Evolutionary conservation across 2,797 vertebrate species (phyloP).

Genomic region (Lepidocolaptes lacrymiger): DNA sequence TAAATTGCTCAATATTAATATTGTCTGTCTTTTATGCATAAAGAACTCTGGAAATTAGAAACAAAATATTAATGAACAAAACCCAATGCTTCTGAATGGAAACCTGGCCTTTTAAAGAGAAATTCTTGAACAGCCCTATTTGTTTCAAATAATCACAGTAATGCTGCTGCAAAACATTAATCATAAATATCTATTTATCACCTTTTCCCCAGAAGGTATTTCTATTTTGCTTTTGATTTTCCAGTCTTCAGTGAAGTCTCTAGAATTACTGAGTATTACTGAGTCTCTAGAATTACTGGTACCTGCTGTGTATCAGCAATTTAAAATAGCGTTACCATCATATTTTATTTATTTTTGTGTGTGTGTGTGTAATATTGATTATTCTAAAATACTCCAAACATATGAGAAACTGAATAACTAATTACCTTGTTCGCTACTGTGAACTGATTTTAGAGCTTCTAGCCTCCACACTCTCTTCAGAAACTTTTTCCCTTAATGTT

Average conservation of each 20-base stretch:
- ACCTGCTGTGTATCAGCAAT: not conserved
- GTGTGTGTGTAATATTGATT: not conserved
- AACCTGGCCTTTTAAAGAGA: not conserved
- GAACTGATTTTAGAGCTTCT: not conserved
- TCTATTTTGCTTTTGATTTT: not conserved
- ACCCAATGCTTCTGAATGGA: not conserved
- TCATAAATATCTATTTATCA: not conserved
- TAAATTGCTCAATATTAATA: constrained; percentile 1
- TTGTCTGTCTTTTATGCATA: not conserved
- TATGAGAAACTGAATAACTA: not conserved
- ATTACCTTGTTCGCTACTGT: not conserved
- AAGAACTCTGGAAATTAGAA: not conserved
- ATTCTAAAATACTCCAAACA: not conserved
- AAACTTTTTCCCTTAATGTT: not conserved
- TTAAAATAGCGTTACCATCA: not conserved
- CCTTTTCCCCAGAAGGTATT: not conserved
- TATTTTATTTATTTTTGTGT: no score
- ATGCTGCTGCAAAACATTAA: not conserved
- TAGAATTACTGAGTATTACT: not conserved
- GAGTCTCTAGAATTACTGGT: not conserved
- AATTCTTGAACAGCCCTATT: not conserved
- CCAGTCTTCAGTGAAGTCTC: not conserved
- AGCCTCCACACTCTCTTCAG: not conserved
- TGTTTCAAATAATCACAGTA: not conserved
- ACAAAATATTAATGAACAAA: not conserved